Conservation (phyloP, 1,140 invertebrate species). For the Uloborus diversus region DNA sequence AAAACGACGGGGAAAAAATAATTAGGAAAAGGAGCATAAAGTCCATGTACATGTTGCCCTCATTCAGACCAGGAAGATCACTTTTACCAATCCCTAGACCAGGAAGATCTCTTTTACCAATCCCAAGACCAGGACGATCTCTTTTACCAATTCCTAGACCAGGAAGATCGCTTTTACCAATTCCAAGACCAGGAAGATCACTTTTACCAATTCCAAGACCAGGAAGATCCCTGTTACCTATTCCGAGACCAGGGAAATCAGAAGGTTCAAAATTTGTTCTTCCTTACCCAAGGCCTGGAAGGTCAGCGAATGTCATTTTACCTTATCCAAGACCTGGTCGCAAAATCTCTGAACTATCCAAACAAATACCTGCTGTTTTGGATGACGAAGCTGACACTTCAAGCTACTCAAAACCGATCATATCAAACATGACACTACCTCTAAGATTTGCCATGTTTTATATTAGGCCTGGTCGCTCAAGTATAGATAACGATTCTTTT, state of each 20-base stretch:
- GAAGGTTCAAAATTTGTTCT: background rate
- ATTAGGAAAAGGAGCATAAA: background rate
- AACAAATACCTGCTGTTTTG: too few relatives aligned
- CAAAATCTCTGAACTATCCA: background rate
- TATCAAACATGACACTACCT: too few relatives aligned
- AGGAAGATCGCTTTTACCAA: background rate
- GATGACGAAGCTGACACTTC: too few relatives aligned
- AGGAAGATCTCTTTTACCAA: background rate
- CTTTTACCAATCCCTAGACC: background rate
- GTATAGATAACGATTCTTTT: too few relatives aligned
- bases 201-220: too few relatives aligned
- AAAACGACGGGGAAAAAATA: too few relatives aligned
- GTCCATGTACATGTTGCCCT: too few relatives aligned
- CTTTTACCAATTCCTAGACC: too few relatives aligned
- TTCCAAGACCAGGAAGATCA: constrained; percentile 1
- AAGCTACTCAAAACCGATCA: too few relatives aligned
- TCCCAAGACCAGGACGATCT: constrained; percentile 10
- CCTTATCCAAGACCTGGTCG: background rate
- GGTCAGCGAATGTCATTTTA: background rate
- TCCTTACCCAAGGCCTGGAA: background rate
- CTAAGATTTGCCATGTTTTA: too few relatives aligned
- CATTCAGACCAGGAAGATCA: too few relatives aligned
- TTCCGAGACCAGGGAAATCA: constrained; percentile 13
- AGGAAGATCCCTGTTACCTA: background rate
- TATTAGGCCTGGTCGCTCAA: too few relatives aligned